Evolutionary conservation across 2,888 invertebrate species (phyloP), one percentile per base, ranked within the genome.

Genomic region (Beris morrisii): DNA sequence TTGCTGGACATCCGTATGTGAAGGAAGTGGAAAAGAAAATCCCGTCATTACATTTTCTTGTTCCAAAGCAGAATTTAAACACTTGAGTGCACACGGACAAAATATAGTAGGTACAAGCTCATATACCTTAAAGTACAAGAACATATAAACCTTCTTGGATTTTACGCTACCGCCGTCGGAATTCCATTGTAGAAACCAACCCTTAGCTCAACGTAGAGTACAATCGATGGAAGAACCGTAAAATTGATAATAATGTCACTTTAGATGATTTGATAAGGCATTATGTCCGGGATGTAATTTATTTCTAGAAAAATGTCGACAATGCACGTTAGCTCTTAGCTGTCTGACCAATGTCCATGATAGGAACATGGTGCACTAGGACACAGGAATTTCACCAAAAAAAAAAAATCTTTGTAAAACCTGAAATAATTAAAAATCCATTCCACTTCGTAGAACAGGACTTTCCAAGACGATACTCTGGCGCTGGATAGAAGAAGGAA

Each of bases 371-470:
- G 43, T 52, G 52, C 52, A 52, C 28, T 52, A 22, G 52, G 15
- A 13, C 13, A 43, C n/a, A 56, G 13, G 4, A n/a, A 56, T 56
- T 56, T 56, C 22, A 22, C 22, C 1, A 22, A 22, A 22, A 22
- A 22, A 22, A 22, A 22, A 22, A 22, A n/a, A n/a, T n/a, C 56
- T 38, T 38, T 38, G 56, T 15, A 52, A 53, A 53, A 30, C 30
- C 58, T 64, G 55, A 65, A 67, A 67, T 67, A 67, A 67, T 67
- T 67, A 67, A 65, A 67, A 67, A 67, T 65, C 65, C 65, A 65
- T 67, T 64, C 64, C 67, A 64, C 56, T 56, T 64, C 48, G 64
- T 67, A 64, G 67, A 45, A 53, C 53, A 53, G 53, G 45, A 67
- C 57, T 67, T 67, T 38, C 38, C 38, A 38, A 38, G 38, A 38